Evolutionary conservation across 1,140 invertebrate species (phyloP).

Genomic region (Drosophila ficusphila): DNA sequence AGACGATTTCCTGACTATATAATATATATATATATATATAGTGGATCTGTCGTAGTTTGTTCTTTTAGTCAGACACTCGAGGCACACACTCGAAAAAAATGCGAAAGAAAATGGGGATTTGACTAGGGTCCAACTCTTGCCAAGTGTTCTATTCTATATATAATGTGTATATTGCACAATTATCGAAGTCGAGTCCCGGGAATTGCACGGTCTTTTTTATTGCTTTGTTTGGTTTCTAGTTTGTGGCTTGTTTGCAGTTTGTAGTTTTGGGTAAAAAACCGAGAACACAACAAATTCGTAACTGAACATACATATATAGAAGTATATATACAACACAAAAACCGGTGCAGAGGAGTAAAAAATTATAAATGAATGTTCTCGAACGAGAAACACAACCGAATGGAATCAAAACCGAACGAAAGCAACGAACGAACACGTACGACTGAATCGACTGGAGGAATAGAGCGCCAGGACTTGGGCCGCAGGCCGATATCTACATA

Average conservation of each 20-base stretch:
- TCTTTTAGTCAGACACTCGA: slow-evolving; percentile 32
- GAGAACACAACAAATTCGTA: slow-evolving; percentile 82
- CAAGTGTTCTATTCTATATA: slow-evolving; percentile 13
- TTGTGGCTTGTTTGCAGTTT: slow-evolving; percentile 27
- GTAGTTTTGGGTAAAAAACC: slow-evolving; percentile 70
- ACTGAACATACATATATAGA: slow-evolving; percentile 70
- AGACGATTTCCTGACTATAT: slow-evolving; percentile 26
- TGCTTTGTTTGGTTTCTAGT: slow-evolving; percentile 35
- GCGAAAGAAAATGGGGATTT: slow-evolving; percentile 18
- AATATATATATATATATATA: slow-evolving; percentile 13
- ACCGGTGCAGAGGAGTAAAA: slow-evolving; percentile 84
- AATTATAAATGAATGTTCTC: slow-evolving; percentile 84
- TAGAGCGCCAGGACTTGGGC: slow-evolving; percentile 36
- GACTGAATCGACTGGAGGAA: slow-evolving; percentile 60
- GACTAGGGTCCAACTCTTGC: slow-evolving; percentile 9
- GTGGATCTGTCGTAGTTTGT: slow-evolving; percentile 13
- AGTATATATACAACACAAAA: slow-evolving; percentile 74
- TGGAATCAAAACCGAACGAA: slow-evolving; percentile 84
- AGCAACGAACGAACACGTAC: slow-evolving; percentile 84
- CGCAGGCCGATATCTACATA: background rate
- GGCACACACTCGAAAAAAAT: slow-evolving; percentile 42
- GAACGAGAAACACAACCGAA: slow-evolving; percentile 82
- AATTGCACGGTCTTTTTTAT: slow-evolving; percentile 30
- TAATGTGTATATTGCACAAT: slow-evolving; percentile 60
- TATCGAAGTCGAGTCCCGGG: slow-evolving; percentile 9